A percentile compares a stretch with the other conserved stretches of the same genome.
Evolutionary conservation across 2,888 invertebrate species (phyloP).

Genomic region (Hirudinaria manillensis): DNA sequence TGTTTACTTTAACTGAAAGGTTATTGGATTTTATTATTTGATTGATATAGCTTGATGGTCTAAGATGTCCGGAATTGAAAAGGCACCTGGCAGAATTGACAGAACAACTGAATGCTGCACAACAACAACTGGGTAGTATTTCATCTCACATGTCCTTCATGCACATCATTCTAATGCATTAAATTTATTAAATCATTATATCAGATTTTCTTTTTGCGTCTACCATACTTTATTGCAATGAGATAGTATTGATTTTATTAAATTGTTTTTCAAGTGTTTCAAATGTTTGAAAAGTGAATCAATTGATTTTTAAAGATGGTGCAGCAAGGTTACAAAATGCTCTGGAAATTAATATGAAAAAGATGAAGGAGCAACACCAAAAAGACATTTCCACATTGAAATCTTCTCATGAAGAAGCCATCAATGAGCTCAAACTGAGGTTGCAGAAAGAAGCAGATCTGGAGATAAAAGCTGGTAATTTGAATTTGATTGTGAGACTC

Average conservation of each 20-base stretch:
- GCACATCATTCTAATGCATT: too few relatives aligned
- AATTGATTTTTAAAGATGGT: constrained; percentile 10
- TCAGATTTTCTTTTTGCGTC: background rate
- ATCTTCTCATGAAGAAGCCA: constrained; percentile 10
- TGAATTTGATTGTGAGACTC: too few relatives aligned
- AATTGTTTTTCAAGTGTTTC: background rate
- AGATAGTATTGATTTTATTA: background rate
- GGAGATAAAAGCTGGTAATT: constrained; percentile 15
- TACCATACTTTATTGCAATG: background rate
- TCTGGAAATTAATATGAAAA: constrained; percentile 19
- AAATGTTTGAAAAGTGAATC: background rate
- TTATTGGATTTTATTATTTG: too few relatives aligned
- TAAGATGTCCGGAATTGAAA: constrained; percentile 15
- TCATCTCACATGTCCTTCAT: background rate
- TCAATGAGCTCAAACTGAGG: constrained; percentile 9
- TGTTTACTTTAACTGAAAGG: too few relatives aligned
- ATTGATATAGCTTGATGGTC: constrained; percentile 14
- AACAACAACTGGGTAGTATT: constrained; percentile 25
- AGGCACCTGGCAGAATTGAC: constrained; percentile 14
- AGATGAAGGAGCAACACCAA: constrained; percentile 25
- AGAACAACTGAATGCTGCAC: constrained; percentile 4
- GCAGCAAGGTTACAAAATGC: constrained; percentile 19
- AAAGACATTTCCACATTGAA: constrained; percentile 5
- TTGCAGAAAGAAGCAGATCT: constrained; percentile 14
- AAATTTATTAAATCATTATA: background rate